phyloP scores from a whole-genome alignment of 30 jellyfish, hydroid and myxozoan genomes.

The Aurelia aurita complex sp. Pacific region DNA sequence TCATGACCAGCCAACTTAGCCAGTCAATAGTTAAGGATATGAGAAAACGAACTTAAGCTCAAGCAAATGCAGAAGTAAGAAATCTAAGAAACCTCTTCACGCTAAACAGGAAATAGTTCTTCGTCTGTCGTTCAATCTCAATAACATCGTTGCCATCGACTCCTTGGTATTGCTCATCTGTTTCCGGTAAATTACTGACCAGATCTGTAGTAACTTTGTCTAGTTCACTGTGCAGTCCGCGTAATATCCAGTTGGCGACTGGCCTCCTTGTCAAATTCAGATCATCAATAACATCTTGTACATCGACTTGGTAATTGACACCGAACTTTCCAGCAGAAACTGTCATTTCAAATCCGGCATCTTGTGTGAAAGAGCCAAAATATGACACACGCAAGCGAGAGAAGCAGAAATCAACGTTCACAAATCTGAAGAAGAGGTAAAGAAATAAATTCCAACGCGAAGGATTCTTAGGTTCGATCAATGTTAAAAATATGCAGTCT shows the following conservation, averaged over 20 bases:
- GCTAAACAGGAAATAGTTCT: constrained; percentile 81
- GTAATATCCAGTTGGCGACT: constrained; percentile 91
- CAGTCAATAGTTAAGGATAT: too few species aligned
- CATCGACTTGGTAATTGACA: constrained; percentile 83
- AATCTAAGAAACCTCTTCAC: constrained; percentile 74
- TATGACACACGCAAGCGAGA: constrained; percentile 84
- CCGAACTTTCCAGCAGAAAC: constrained; percentile 82
- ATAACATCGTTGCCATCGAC: constrained; percentile 46
- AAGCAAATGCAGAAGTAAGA: background rate
- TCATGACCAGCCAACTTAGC: too few species aligned
- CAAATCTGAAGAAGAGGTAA: constrained; percentile 50
- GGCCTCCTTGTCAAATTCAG: constrained; percentile 78
- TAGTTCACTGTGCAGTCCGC: constrained; percentile 83
- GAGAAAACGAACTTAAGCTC: background rate
- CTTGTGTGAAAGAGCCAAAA: constrained; percentile 97
- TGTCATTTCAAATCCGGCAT: constrained; percentile 82
- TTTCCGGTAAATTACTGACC: constrained; percentile 46
- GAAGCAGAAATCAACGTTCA: constrained; percentile 77
- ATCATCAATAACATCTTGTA: constrained; percentile 36
- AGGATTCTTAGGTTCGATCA: too few species aligned
- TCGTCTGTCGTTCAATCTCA: constrained; percentile 37
- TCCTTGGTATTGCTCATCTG: constrained; percentile 14
- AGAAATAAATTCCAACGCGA: background rate
- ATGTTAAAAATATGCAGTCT: too few species aligned
- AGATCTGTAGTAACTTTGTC: constrained; percentile 72